Conservation (phyloP, 2,888 invertebrate species). For the Papilio gigon region DNA sequence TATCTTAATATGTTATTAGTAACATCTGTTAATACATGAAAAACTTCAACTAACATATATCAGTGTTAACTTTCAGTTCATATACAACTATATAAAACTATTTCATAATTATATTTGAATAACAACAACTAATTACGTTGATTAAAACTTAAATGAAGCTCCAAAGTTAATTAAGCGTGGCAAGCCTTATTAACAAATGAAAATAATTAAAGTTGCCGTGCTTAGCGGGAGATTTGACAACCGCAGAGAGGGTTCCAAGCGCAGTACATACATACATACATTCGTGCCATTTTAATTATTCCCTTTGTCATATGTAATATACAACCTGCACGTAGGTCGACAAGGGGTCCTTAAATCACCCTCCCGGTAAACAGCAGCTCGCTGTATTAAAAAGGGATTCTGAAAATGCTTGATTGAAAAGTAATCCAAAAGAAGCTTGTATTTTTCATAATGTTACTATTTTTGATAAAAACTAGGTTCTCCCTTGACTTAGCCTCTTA, state of each 20-base stretch:
- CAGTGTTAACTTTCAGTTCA: neutral
- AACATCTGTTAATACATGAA: neutral
- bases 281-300: constrained; percentile 11
- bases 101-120: constrained; percentile 11
- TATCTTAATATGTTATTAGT: too few relatives aligned
- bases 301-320: constrained; percentile 18
- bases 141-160: constrained; percentile 21
- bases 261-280: neutral
- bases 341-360: constrained; percentile 8
- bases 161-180: neutral
- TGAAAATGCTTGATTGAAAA: constrained; percentile 12
- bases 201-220: constrained; percentile 21
- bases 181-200: constrained; percentile 24
- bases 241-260: constrained; percentile 3
- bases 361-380: neutral
- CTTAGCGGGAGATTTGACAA: constrained; percentile 20
- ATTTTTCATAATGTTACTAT: too few relatives aligned
- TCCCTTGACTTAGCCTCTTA: too few relatives aligned
- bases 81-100: neutral
- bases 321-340: constrained; percentile 4
- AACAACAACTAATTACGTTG: constrained; percentile 15
- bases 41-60: neutral
- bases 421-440: neutral
- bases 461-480: too few relatives aligned
- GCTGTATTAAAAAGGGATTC: neutral